phyloP scores from a whole-genome alignment of 1,140 invertebrate species.

The Polyergus mexicanus region DNA sequence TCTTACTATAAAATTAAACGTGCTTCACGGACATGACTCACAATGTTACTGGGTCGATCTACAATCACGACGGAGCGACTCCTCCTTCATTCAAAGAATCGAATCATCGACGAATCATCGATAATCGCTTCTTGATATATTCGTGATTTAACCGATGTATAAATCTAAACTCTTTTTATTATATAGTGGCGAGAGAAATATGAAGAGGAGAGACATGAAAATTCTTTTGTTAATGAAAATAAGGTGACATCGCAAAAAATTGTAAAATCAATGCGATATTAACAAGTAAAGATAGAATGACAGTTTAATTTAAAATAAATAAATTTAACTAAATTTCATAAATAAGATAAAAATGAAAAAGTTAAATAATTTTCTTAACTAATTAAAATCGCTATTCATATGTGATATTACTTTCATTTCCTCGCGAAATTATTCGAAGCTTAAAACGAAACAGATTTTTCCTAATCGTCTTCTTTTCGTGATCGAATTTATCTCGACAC shows the following conservation, averaged over 20 bases:
- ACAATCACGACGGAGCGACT: constrained; percentile 35
- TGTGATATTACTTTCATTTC: too few species aligned
- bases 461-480: not conserved
- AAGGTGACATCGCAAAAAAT: not conserved
- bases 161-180: not conserved
- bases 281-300: too few species aligned
- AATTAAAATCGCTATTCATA: too few species aligned
- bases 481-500: constrained; percentile 23
- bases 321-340: not conserved
- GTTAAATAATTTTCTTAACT: too few species aligned
- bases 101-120: constrained; percentile 70
- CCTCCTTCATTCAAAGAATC: constrained; percentile 16
- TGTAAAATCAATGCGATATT: not conserved
- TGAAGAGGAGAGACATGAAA: not conserved
- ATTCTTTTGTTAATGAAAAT: not conserved
- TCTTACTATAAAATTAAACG: constrained; percentile 58
- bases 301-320: too few species aligned
- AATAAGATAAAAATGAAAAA: too few species aligned
- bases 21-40: constrained; percentile 24
- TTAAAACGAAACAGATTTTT: constrained; percentile 12
- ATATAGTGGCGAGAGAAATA: not conserved
- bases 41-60: constrained; percentile 48
- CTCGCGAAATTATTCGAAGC: not conserved
- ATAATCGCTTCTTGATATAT: constrained; percentile 59
- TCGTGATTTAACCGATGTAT: constrained; percentile 12